phyloP scores from a whole-genome alignment of 92 coral and sea anemone genomes.

The Epizoanthus scotinus region DNA sequence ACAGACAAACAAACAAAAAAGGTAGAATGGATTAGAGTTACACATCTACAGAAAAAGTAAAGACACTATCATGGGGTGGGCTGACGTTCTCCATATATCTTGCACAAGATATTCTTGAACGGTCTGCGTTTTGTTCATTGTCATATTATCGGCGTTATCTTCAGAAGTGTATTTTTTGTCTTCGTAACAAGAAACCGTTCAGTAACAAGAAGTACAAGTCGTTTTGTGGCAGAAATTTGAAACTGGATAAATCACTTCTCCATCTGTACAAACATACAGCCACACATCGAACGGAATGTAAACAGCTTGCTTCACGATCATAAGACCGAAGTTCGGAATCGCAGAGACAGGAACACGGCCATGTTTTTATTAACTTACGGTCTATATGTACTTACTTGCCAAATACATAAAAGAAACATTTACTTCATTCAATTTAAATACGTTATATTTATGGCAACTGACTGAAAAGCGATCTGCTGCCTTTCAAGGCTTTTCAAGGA shows the following conservation, averaged over 20 bases:
- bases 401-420: background rate
- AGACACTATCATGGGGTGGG: too few relatives aligned
- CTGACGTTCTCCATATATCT: too few relatives aligned
- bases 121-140: too few relatives aligned
- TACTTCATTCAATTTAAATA: background rate
- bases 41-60: too few relatives aligned
- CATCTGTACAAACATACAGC: slow-evolving; percentile 10
- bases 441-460: background rate
- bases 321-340: background rate
- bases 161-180: too few relatives aligned
- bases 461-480: slow-evolving; percentile 30
- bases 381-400: background rate
- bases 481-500: background rate
- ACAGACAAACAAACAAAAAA: too few relatives aligned
- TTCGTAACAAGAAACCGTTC: too few relatives aligned
- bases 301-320: background rate
- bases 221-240: too few relatives aligned
- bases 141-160: too few relatives aligned
- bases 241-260: slow-evolving; percentile 2
- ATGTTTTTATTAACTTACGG: background rate
- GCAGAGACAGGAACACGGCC: background rate
- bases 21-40: too few relatives aligned
- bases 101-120: too few relatives aligned
- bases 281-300: background rate
- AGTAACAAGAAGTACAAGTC: slow-evolving; percentile 1